Evolutionary conservation across 2,797 vertebrate species (phyloP).

Genomic region (Prunella strophiata): DNA sequence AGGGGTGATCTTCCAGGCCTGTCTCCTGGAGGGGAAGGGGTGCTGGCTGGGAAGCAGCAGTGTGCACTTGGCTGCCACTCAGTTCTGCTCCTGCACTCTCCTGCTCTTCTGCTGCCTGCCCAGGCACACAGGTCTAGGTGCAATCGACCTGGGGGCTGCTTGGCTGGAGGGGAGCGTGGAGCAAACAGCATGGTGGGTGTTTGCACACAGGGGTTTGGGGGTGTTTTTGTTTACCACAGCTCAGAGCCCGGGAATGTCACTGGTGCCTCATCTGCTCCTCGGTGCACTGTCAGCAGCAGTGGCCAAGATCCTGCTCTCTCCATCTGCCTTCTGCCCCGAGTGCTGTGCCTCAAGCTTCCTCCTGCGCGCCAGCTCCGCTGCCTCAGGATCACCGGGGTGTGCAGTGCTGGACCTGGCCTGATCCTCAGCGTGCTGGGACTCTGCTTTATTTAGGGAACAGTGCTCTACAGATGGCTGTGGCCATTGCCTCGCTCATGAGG

Average conservation of each 20-base stretch:
- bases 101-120: neutral
- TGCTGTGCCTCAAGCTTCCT: rapidly evolving
- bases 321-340: neutral
- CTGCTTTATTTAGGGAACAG: rapidly evolving
- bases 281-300: neutral
- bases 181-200: neutral
- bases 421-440: rapidly evolving
- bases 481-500: neutral
- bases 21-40: neutral
- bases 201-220: neutral
- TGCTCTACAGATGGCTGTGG: neutral
- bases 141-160: neutral
- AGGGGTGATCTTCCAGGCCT: neutral
- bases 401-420: rapidly evolving
- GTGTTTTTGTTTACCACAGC: neutral
- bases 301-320: neutral
- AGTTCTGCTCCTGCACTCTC: neutral
- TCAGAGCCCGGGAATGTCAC: neutral
- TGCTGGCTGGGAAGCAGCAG: neutral
- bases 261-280: conserved; percentile 16
- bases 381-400: rapidly evolving
- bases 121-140: rapidly evolving
- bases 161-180: neutral
- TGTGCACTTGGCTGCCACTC: rapidly evolving
- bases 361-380: neutral